phyloP scores from a whole-genome alignment of 2,888 invertebrate species.

The Cheilosia grossa region DNA sequence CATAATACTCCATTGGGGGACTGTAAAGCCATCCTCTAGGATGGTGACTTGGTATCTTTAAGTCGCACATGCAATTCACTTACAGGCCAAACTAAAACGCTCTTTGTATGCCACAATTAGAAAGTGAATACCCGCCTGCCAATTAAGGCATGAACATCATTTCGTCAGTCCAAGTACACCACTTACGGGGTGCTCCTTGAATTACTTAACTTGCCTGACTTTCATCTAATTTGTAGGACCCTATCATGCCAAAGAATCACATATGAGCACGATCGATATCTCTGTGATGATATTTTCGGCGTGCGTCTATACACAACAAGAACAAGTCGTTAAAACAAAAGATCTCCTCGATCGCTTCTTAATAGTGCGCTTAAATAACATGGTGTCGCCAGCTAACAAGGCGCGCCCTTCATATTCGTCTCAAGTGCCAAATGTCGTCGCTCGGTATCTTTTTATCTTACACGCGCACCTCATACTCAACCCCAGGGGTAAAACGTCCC shows the following conservation, averaged over 20 bases:
- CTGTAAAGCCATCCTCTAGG: no score
- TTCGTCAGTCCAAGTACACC: no score
- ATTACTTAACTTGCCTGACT: no score
- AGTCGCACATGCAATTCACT: no score
- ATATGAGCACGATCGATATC: constrained; percentile 27
- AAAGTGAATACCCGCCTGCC: no score
- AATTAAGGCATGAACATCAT: no score
- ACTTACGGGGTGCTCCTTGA: no score
- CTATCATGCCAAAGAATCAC: background rate
- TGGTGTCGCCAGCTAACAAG: constrained; percentile 74
- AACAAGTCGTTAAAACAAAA: constrained; percentile 39
- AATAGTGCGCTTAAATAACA: constrained; percentile 74
- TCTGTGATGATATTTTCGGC: constrained; percentile 62
- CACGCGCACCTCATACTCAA: constrained; percentile 59
- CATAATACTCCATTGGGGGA: no score
- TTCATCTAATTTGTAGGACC: background rate
- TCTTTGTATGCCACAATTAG: no score
- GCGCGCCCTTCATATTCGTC: constrained; percentile 71
- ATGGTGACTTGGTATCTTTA: no score
- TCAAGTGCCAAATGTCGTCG: constrained; percentile 54
- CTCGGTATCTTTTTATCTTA: constrained; percentile 72
- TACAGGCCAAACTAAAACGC: no score
- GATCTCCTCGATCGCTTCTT: constrained; percentile 49
- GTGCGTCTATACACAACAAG: constrained; percentile 57
- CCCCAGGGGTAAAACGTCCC: constrained; percentile 56